Base-by-base conservation (phyloP, 2,888 invertebrate genomes). In the Flabesymbios commensalis region DNA sequence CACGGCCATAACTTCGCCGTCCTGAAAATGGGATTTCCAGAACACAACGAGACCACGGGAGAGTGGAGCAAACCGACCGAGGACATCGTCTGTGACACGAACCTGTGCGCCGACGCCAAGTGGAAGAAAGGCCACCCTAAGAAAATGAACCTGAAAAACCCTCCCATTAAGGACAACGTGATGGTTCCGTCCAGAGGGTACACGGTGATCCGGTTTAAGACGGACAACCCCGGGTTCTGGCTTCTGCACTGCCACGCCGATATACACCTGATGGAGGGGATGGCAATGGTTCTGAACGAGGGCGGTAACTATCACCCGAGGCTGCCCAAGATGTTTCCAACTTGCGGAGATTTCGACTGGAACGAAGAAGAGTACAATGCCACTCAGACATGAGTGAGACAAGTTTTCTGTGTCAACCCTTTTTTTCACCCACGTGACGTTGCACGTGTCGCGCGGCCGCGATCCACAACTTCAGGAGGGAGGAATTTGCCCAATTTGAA, bases 1-100 rank as follows among this genome's bases (percentile, higher is more conserved):
- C 79, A 79, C 61, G 79, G 79, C 0, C 73, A 78, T 58, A 66
- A 66, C 53, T 78, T 77, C 63, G 68, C 75, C 57, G 77, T 79
- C 1, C 51, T 78, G 1, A 75, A 70, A 2, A 72, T 76, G 71
- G 74, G 72, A 51, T 57, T 39, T 49, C 45, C 59, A 19, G 33
- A 47, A 2, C 47, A 48, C 31, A 48, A 64, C 45, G 43, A 42
- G 31, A 55, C 61, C 1, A 64, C 65, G 2, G 71, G 65, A 2
- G n/a, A 32, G 31, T 43, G 56, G 1, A 45, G 59, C 2, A 45
- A 36, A 19, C 53, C 56, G 24, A 66, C 64, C 26, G 19, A 29
- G 19, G 69, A 71, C 51, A 59, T 71, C 33, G 42, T 53, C 22
- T 71, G 71, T n/a, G n/a, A n/a, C n/a, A n/a, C n/a, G n/a, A n/a